Conservation (phyloP, 2,113 vertebrate genomes). For the Anser cygnoides region DNA sequence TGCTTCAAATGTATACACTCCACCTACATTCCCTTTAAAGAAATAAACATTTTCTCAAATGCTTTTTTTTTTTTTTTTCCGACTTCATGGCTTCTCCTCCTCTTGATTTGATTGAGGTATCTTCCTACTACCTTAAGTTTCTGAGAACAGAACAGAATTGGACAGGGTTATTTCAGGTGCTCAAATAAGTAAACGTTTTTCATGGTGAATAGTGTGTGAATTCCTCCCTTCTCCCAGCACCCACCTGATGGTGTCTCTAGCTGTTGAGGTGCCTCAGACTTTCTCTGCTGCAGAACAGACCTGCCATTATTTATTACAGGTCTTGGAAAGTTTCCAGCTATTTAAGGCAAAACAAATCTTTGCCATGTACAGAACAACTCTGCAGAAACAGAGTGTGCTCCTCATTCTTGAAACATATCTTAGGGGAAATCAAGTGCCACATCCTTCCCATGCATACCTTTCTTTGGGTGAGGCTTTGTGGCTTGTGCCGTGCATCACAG, state of each 20-base stretch:
- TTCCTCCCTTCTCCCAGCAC: neutral
- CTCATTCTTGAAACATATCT: neutral
- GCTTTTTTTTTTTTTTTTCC: neutral
- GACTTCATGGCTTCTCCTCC: neutral
- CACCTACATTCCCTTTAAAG: neutral
- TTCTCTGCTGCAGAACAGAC: neutral
- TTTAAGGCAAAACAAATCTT: neutral
- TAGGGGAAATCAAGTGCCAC: neutral
- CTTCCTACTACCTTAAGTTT: neutral
- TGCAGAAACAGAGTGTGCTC: neutral
- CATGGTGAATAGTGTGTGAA: neutral
- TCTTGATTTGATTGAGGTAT: neutral
- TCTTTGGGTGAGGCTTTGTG: neutral
- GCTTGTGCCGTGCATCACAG: neutral
- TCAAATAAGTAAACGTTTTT: neutral
- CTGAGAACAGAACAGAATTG: neutral
- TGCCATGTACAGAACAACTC: neutral
- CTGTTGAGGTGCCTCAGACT: neutral
- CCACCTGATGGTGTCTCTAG: neutral
- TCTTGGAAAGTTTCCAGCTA: neutral
- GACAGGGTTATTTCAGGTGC: neutral
- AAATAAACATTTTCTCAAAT: neutral
- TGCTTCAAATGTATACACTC: neutral
- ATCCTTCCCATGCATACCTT: neutral
- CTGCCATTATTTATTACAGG: neutral